phyloP scores from a whole-genome alignment of 2,113 vertebrate species.

The Oophaga pumilio region DNA sequence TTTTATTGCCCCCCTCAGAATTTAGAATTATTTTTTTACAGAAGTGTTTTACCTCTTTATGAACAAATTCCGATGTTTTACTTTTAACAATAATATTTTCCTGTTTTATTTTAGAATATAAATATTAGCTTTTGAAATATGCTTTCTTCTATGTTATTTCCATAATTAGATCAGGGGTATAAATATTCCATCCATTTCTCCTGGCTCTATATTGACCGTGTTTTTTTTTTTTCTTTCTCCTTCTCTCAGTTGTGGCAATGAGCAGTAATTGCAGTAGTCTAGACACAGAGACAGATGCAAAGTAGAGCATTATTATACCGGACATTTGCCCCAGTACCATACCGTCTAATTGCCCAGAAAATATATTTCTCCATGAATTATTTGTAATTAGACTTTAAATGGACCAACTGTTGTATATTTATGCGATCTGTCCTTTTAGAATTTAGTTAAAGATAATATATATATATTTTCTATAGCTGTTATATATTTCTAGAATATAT shows the following conservation, averaged over 20 bases:
- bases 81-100: background rate
- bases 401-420: conserved; percentile 89
- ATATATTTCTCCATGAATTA: conserved; percentile 91
- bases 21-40: background rate
- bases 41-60: background rate
- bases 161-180: conserved; percentile 67
- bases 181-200: conserved; percentile 64
- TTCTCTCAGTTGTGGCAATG: conserved; percentile 66
- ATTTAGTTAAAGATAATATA: background rate
- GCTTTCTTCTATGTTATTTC: conserved; percentile 70
- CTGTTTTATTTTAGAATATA: background rate
- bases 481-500: background rate
- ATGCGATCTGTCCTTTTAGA: conserved; percentile 63
- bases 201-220: conserved; percentile 67
- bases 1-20: background rate
- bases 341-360: conserved; percentile 97
- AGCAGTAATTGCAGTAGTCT: conserved; percentile 75
- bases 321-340: conserved; percentile 85
- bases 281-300: conserved; percentile 85
- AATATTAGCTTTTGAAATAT: conserved; percentile 54
- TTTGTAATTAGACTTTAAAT: conserved; percentile 96
- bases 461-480: conserved; percentile 2
- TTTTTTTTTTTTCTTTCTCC: conserved; percentile 64
- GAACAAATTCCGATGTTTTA: background rate
- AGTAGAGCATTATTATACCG: conserved; percentile 80